Evolutionary conservation across 2,797 vertebrate genomes (phyloP).

Genomic region (Picus viridis): DNA sequence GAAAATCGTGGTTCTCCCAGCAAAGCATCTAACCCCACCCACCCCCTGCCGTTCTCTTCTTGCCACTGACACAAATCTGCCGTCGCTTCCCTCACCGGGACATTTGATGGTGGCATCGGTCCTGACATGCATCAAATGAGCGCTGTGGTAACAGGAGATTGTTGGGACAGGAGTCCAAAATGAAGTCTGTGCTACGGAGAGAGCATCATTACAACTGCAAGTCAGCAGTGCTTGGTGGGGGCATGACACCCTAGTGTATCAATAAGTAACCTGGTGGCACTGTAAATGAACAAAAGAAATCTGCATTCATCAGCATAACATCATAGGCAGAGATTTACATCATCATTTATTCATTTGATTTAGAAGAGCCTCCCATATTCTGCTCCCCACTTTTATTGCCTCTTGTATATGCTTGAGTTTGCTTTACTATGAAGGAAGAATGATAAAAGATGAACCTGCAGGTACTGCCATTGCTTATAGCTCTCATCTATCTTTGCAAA

Average conservation of each 20-base stretch:
- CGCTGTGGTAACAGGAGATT: background rate
- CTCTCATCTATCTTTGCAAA: conserved; percentile 5
- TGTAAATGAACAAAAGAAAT: background rate
- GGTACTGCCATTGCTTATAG: conserved; percentile 33
- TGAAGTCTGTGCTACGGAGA: background rate
- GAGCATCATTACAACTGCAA: background rate
- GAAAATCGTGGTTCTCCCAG: background rate
- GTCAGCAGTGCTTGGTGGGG: background rate
- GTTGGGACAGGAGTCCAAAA: background rate
- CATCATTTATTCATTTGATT: background rate
- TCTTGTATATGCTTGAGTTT: background rate
- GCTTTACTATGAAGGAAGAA: conserved; percentile 26
- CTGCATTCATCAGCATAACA: background rate
- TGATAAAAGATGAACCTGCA: conserved; percentile 12
- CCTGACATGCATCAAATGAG: rapidly evolving
- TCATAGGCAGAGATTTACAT: background rate
- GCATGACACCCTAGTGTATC: background rate
- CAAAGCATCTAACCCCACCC: background rate
- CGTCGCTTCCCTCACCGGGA: background rate
- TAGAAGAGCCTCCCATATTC: background rate
- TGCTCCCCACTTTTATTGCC: background rate
- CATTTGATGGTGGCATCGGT: rapidly evolving
- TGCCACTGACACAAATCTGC: background rate
- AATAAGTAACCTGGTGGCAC: background rate
- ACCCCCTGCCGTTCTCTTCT: background rate